Conservation (phyloP, 2,797 vertebrate species). For the Neosilurus mollespiculum region DNA sequence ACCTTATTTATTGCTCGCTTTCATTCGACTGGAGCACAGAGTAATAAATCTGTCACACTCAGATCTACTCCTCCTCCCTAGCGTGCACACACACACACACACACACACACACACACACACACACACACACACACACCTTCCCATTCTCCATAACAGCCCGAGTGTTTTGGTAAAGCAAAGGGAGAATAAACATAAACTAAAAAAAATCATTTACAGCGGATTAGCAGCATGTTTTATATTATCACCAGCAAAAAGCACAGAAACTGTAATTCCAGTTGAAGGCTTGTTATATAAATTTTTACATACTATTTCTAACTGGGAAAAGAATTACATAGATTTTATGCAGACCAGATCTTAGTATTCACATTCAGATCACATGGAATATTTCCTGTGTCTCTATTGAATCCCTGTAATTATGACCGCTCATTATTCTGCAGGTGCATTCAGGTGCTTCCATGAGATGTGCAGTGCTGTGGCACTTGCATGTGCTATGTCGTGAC, state of each 20-base stretch:
- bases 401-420: not conserved
- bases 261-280: not conserved
- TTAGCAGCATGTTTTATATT: not conserved
- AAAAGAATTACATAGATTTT: not conserved
- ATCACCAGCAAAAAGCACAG: not conserved
- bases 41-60: conserved; percentile 65
- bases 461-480: conserved; percentile 9
- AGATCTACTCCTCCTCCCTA: conserved; percentile 49
- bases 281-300: not conserved
- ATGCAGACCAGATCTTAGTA: not conserved
- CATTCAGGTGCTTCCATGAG: conserved; percentile 5
- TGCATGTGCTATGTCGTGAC: conserved; percentile 21
- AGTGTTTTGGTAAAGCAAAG: not conserved
- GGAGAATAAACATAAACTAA: not conserved
- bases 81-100: conserved; percentile 11
- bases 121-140: not conserved
- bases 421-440: conserved; percentile 14
- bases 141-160: conserved; percentile 1
- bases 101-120: conserved; percentile 12
- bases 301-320: not conserved
- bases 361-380: conserved; percentile 12
- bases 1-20: conserved; percentile 70
- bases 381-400: conserved; percentile 13
- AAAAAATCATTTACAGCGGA: not conserved
- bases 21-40: conserved; percentile 60